Base-by-base conservation (phyloP, 2,888 invertebrate species). In the Hydraecia micacea region DNA sequence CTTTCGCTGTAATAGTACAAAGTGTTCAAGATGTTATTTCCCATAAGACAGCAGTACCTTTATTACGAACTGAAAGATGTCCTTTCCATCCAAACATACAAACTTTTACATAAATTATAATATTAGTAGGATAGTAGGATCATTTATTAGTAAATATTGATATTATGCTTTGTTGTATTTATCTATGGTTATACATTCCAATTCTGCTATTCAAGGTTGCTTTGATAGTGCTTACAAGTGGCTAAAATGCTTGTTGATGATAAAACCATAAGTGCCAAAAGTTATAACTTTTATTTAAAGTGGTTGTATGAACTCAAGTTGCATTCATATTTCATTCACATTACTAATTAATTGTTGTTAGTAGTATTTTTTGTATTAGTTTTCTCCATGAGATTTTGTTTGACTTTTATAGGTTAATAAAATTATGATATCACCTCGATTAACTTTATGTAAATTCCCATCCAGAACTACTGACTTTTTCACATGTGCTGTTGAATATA, bases 151-250 rank as follows among this genome's bases (percentile, higher is more conserved):
- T 2, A 39, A 70, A 70, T 70, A n/a, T 60, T 49, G 39, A 39
- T 46, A 32, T 46, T 79, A 15, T 55, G 11, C 39, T 9, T 4
- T 42, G 25, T 72, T 55, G 6, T 36, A 39, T 52, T 36, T 55
- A 75, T 75, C 21, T 55, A 52, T 39, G 11, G n/a, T 28, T 77
- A 46, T 58, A 42, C 36, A 63, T n/a, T 65, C 18, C 75, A 73
- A 28, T 55, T 9, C 52, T 32, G 28, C 13, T 7, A 28, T 65
- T 77, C 32, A 83, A 83, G 42, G 58, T 80, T 70, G 36, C 36
- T 42, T 42, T 55, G 46, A 58, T 63, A 83, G 32, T 28, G 4
- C 9, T 21, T 25, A 18, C 2, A 32, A 0, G 0, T 63, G 15
- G 13, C 32, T 46, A 81, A 36, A 62, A 18, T 72, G 8, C 9